Percentiles rank a stretch among this genome's conserved stretches.
Evolutionary conservation across 1,140 invertebrate species (phyloP).

Genomic region (Drosophila ambigua): DNA sequence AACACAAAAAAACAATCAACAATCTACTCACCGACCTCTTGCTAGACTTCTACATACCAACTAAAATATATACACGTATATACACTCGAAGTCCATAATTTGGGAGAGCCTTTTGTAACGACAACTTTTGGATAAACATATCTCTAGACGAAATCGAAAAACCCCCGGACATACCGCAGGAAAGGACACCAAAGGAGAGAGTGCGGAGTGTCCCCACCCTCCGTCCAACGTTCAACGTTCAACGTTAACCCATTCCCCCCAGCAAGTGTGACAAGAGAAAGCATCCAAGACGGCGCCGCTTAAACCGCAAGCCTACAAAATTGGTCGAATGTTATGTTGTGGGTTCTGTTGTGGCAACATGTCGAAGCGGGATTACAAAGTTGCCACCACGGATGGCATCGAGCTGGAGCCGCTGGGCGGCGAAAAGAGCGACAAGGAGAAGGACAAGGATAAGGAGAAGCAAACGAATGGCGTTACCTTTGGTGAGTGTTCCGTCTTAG

Average conservation of each 20-base stretch:
- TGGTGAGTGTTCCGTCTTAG: slow-evolving; percentile 58
- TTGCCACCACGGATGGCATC: slow-evolving; percentile 83
- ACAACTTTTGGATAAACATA: slow-evolving; percentile 46
- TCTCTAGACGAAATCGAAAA: slow-evolving; percentile 17
- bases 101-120: slow-evolving; percentile 35
- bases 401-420: slow-evolving; percentile 83
- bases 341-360: slow-evolving; percentile 83
- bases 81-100: slow-evolving; percentile 13
- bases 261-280: slow-evolving; percentile 15
- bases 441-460: slow-evolving; percentile 82
- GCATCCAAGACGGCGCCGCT: slow-evolving; percentile 69
- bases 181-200: slow-evolving; percentile 6
- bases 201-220: background rate
- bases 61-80: slow-evolving; percentile 14
- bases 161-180: slow-evolving; percentile 3
- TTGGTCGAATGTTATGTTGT: slow-evolving; percentile 84
- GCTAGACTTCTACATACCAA: slow-evolving; percentile 46
- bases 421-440: slow-evolving; percentile 81
- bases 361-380: slow-evolving; percentile 83
- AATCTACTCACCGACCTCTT: slow-evolving; percentile 61
- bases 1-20: slow-evolving; percentile 47
- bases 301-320: slow-evolving; percentile 73
- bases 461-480: slow-evolving; percentile 83
- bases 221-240: slow-evolving; percentile 2
- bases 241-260: slow-evolving; percentile 5